Percentiles rank a stretch among this genome's conserved stretches.
These are phyloP conservation scores for Amorpha juglandis DNA, from an alignment of 2,888 invertebrate genomes.

Conservation along the genomic window DNA sequence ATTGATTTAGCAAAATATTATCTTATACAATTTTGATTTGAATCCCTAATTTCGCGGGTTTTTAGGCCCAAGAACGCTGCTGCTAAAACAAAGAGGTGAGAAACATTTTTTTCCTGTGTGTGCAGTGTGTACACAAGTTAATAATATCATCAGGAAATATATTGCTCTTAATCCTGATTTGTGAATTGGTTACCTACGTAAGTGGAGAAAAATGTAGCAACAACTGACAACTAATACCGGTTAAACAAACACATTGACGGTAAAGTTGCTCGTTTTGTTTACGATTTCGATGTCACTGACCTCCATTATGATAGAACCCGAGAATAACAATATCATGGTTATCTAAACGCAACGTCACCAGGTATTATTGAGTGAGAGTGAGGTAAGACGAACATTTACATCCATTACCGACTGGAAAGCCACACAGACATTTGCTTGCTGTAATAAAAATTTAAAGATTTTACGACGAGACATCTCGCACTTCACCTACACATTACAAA, in stretches of 20 bases:
- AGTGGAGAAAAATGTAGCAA: conserved; percentile 17
- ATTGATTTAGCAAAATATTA: no score
- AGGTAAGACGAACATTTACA: neutral
- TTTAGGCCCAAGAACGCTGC: no score
- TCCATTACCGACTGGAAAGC: neutral
- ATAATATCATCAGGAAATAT: no score
- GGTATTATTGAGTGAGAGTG: conserved; percentile 24
- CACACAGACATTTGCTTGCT: neutral
- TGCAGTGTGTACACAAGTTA: no score
- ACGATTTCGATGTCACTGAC: conserved; percentile 28
- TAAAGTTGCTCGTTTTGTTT: conserved; percentile 25
- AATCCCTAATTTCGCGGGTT: no score
- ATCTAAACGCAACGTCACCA: conserved; percentile 3
- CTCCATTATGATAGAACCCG: conserved; percentile 12
- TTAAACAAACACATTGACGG: conserved; percentile 22
- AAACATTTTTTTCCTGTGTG: no score
- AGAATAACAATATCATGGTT: conserved; percentile 25
- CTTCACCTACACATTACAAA: neutral
- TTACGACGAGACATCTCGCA: neutral
- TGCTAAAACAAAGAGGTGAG: no score
- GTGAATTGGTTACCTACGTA: no score
- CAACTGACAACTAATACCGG: conserved; percentile 25
- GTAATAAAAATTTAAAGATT: neutral
- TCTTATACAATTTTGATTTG: no score
- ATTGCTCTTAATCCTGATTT: neutral